Evolutionary conservation across 1,140 invertebrate genomes (phyloP).

Genomic region (Leptoteleia sp.): DNA sequence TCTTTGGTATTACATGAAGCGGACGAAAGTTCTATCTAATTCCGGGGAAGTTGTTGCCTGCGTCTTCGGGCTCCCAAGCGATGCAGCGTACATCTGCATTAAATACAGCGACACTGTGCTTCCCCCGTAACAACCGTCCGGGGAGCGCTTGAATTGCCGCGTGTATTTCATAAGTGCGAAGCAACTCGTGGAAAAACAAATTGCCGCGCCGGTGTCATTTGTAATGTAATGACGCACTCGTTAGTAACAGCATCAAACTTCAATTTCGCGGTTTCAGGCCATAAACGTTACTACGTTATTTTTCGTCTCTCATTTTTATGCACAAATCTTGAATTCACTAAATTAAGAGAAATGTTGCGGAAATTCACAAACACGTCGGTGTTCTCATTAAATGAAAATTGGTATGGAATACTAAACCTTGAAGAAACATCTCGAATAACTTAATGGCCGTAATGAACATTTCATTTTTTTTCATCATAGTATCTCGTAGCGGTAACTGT

Average conservation of each 20-base stretch:
- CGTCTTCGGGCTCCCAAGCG: slow-evolving; percentile 44
- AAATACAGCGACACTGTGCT: slow-evolving; percentile 39
- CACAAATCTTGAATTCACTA: too few species aligned
- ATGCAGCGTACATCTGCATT: slow-evolving; percentile 51
- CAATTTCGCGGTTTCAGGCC: slow-evolving; percentile 1
- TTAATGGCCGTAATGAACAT: too few species aligned
- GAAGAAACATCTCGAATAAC: too few species aligned
- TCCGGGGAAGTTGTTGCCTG: slow-evolving; percentile 34
- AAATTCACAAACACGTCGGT: too few species aligned
- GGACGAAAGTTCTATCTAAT: slow-evolving; percentile 30
- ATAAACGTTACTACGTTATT: too few species aligned
- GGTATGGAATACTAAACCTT: too few species aligned
- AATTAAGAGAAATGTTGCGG: too few species aligned
- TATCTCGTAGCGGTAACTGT: too few species aligned
- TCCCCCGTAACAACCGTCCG: slow-evolving; percentile 24
- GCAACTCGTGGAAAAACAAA: slow-evolving; percentile 30
- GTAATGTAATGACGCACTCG: slow-evolving; percentile 9
- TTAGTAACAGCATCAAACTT: slow-evolving; percentile 18
- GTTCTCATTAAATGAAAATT: too few species aligned
- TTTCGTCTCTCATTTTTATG: too few species aligned
- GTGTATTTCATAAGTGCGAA: slow-evolving; percentile 39
- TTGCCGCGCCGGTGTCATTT: slow-evolving; percentile 12
- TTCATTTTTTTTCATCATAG: too few species aligned
- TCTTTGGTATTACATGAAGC: slow-evolving; percentile 51
- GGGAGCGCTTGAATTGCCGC: slow-evolving; percentile 41